These are phyloP conservation scores for Rousettus leschenaultii DNA, from an alignment of 2,113 vertebrate genomes.

Conservation along the genomic window DNA sequence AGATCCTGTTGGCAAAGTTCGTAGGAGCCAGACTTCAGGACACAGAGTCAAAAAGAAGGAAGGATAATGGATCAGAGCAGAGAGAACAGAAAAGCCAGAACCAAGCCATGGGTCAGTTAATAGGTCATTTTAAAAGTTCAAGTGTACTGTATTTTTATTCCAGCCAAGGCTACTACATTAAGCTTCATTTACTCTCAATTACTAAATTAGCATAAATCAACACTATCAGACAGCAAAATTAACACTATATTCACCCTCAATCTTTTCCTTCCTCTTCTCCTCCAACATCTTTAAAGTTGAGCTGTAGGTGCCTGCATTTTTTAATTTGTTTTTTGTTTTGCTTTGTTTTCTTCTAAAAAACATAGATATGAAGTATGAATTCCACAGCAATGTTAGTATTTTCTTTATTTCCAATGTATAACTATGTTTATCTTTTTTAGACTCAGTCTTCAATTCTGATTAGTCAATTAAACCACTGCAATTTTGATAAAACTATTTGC, in stretches of 20 bases:
- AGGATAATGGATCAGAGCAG: fast-evolving
- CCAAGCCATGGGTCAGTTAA: not conserved
- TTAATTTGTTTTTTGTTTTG: not conserved
- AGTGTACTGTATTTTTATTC: not conserved
- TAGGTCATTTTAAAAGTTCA: not conserved
- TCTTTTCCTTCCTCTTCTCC: not conserved
- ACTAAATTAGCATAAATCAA: not conserved
- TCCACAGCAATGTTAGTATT: not conserved
- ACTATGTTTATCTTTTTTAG: not conserved
- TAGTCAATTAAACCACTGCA: not conserved
- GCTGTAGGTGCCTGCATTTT: not conserved
- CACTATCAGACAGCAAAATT: not conserved
- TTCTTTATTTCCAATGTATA: not conserved
- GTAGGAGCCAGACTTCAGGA: not conserved
- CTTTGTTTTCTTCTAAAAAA: not conserved
- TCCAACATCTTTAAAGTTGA: not conserved
- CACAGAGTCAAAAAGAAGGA: not conserved
- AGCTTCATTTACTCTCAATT: not conserved
- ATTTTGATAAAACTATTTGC: not conserved
- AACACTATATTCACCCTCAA: not conserved
- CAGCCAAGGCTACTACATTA: not conserved
- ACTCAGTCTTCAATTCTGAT: not conserved
- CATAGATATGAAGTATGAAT: not conserved
- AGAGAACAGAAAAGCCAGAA: not conserved
- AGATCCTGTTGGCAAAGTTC: not conserved